Evolutionary conservation across 2,888 invertebrate species (phyloP), one percentile per base, ranked within the genome.

Genomic region (Nephrotoma guestfalica): DNA sequence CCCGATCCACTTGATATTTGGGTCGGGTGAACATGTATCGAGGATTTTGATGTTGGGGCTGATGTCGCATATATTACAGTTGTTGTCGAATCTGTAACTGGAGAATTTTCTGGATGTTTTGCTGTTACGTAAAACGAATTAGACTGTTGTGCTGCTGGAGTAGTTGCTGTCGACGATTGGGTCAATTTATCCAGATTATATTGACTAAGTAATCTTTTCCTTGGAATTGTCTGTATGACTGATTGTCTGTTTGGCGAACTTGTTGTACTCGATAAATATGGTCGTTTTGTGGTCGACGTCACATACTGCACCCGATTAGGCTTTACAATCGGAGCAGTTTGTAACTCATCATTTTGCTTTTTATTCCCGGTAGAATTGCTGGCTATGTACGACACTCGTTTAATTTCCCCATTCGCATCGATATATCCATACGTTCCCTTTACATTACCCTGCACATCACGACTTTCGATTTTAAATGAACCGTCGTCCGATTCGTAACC

Each of bases 401-500:
- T 96, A 87, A 96, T 94, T 90, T 95, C 94, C 6, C 96, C 96
- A 89, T 94, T 93, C 87, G 94, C 94, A 89, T 96, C 96, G 86
- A 96, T 93, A 90, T 95, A 96, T 83, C 96, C 96, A 89, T 96
- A 96, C 86, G 96, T 96, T 71, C 96, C 96, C 90, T 96, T 96
- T 88, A 96, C 95, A 90, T 96, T 95, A 7, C 96, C 96, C 87
- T 94, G 92, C 86, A 95, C 95, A 90, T 96, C 96, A 88, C 96
- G 92, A 89, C 95, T 96, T 91, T 96, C 96, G 87, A 96, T 96
- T 92, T 96, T 96, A 91, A 96, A 96, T 0, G 96, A 95, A 4
- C 96, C 96, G 90, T 96, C 96, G 86, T 95, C 96, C 2, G 96
- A 96, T 92, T 96, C 96, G 89, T 96, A 96, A 0, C 96, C 96